A percentile compares a stretch with the other conserved stretches of the same genome.
These are phyloP conservation scores for Boloria selene DNA, from an alignment of 2,888 invertebrate genomes.

Conservation along the genomic window DNA sequence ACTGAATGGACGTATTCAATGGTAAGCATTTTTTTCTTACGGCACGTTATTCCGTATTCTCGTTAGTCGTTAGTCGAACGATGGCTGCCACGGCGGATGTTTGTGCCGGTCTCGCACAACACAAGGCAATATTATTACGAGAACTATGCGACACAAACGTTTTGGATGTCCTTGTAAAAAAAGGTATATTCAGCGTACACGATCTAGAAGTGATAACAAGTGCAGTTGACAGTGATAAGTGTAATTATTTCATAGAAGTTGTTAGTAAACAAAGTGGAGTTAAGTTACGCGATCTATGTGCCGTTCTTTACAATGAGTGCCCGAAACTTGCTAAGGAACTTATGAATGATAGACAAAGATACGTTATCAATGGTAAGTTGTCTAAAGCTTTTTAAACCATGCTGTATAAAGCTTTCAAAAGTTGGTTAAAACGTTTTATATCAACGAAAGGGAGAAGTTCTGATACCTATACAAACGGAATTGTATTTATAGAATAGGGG, in stretches of 20 bases:
- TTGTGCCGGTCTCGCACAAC: conserved; percentile 83
- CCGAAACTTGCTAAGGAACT: conserved; percentile 84
- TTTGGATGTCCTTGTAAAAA: conserved; percentile 84
- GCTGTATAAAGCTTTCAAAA: too few relatives aligned
- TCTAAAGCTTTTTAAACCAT: neutral
- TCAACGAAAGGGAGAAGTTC: neutral
- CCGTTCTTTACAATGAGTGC: conserved; percentile 84
- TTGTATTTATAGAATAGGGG: conserved; percentile 6
- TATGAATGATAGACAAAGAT: conserved; percentile 82
- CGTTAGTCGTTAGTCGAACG: conserved; percentile 65
- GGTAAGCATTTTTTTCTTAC: conserved; percentile 42
- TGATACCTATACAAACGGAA: neutral
- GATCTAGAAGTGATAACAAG: conserved; percentile 82
- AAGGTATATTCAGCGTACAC: conserved; percentile 83
- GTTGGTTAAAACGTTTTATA: too few relatives aligned
- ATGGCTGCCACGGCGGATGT: conserved; percentile 81
- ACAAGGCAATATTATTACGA: conserved; percentile 83
- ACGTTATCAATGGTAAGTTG: conserved; percentile 71
- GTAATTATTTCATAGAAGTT: conserved; percentile 83
- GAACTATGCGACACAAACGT: conserved; percentile 85
- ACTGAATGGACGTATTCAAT: conserved; percentile 50
- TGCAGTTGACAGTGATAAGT: conserved; percentile 78
- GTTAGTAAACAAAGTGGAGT: conserved; percentile 84
- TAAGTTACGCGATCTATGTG: conserved; percentile 84
- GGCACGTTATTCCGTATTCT: conserved; percentile 35